phyloP scores from a whole-genome alignment of 2,797 vertebrate genomes.

The Pangasius mekongensis region DNA sequence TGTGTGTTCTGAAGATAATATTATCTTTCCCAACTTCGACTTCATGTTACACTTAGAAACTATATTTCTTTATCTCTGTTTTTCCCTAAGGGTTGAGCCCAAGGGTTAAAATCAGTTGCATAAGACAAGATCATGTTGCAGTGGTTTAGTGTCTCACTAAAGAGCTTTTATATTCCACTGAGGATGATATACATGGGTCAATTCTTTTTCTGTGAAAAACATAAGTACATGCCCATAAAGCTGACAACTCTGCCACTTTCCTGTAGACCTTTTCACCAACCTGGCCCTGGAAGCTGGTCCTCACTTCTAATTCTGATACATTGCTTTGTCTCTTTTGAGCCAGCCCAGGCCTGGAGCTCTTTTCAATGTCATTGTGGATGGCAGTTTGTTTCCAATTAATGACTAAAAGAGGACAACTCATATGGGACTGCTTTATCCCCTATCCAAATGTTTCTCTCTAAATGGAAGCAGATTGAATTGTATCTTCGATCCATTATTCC shows the following conservation, averaged over 20 bases:
- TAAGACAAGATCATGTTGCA: background rate
- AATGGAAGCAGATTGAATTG: slow-evolving; percentile 59
- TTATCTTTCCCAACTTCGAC: background rate
- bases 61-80: background rate
- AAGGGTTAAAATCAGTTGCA: background rate
- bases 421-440: slow-evolving; percentile 57
- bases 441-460: slow-evolving; percentile 52
- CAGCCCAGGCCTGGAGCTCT: slow-evolving; percentile 28
- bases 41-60: background rate
- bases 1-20: background rate
- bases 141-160: background rate
- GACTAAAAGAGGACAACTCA: slow-evolving; percentile 56
- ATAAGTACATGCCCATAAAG: background rate
- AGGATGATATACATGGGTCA: background rate
- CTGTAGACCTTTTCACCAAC: background rate
- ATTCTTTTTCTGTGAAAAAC: background rate
- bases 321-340: background rate
- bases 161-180: background rate
- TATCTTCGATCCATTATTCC: slow-evolving; percentile 49
- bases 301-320: slow-evolving; percentile 23
- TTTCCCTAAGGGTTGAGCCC: background rate
- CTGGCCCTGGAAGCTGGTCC: slow-evolving; percentile 49
- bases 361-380: slow-evolving; percentile 49
- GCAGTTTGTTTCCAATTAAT: slow-evolving; percentile 60
- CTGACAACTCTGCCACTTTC: background rate